Base-by-base conservation (phyloP, 2,113 vertebrate genomes). In the Macroglossus sobrinus region DNA sequence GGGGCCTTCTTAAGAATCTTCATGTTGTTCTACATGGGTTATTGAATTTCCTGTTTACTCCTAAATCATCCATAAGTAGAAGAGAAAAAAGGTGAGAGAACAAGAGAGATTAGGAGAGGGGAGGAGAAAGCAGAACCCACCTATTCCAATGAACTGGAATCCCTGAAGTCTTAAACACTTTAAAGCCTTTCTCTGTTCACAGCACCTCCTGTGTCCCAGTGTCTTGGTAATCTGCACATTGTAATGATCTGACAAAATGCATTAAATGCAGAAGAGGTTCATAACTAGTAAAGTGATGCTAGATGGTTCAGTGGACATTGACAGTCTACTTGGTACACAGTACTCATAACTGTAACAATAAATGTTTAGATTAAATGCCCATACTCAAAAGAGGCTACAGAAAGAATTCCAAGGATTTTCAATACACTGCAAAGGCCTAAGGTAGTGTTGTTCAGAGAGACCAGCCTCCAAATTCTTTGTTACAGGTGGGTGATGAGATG, bases 401-500 rank as follows among this genome's bases (percentile, higher is more conserved):
- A 35, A 93, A 92, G 28, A 69, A 75, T 66, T 84, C 8, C 28
- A 71, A 24, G 71, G 18, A 95, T 30, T 79, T 92, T 18, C 76
- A 40, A 18, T 87, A 24, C 75, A 18, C 30, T 40, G 53, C 16
- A 96, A 72, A 94, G 33, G 28, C 33, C 33, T 59, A 21, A 10
- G 33, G 50, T 30, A 95, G 35, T 10, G 4, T n/a, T 66, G 18
- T 2, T 72, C 16, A 53, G 61, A 68, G 81, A 89, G 86, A 91
- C 3, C 12, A 82, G 71, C 55, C 19, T 89, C 78, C 18, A 26
- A 50, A 7, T 40, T 84, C 53, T 91, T 90, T 84, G 21, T 50
- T 84, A 78, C 16, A 19, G 16, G 61, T 45, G 11, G 5, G 38
- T 53, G 63, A 93, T 33, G 55, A 71, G 53, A 74, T 33, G 53